A percentile compares a stretch with the other conserved stretches of the same genome.
These are phyloP conservation scores for Virgularia gustaviana DNA, from an alignment of 92 coral and sea anemone genomes.

Conservation along the genomic window DNA sequence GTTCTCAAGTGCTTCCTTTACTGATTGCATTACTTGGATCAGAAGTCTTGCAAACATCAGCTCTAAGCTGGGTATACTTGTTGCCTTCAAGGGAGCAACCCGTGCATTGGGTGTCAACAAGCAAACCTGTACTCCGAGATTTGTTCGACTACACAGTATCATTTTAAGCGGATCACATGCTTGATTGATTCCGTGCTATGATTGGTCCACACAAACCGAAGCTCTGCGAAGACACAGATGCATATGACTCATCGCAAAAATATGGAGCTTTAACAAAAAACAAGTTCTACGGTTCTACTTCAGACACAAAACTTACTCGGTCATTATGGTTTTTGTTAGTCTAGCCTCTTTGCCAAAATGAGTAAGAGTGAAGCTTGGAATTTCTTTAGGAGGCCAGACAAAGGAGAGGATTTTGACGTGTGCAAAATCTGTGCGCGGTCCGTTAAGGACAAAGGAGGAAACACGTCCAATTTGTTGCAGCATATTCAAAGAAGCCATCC, in stretches of 20 bases:
- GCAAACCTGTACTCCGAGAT: background rate
- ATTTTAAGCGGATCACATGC: background rate
- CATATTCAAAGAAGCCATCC: slow-evolving; percentile 1
- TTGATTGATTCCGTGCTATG: too few species aligned
- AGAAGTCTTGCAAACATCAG: slow-evolving; percentile 32
- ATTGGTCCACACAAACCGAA: too few species aligned
- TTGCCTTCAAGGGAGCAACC: slow-evolving; percentile 34
- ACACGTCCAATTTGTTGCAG: slow-evolving; percentile 7
- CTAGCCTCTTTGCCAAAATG: too few species aligned
- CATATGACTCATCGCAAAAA: background rate
- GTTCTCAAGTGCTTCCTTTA: slow-evolving; percentile 15
- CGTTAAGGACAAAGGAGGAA: slow-evolving; percentile 11
- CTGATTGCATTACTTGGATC: slow-evolving; percentile 2
- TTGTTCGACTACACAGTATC: background rate
- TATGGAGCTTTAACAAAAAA: background rate
- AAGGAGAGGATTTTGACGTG: background rate
- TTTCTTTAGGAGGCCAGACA: background rate
- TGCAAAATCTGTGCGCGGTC: slow-evolving; percentile 2
- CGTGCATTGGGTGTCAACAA: slow-evolving; percentile 26
- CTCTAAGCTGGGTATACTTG: slow-evolving; percentile 32
- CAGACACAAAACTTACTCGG: too few species aligned
- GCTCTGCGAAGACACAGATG: too few species aligned
- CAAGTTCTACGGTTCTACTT: background rate
- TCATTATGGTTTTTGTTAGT: too few species aligned
- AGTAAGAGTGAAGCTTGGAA: background rate